A percentile compares a stretch with the other conserved stretches of the same genome.
phyloP scores from a whole-genome alignment of 2,113 vertebrate species.

The Ciconia boyciana region DNA sequence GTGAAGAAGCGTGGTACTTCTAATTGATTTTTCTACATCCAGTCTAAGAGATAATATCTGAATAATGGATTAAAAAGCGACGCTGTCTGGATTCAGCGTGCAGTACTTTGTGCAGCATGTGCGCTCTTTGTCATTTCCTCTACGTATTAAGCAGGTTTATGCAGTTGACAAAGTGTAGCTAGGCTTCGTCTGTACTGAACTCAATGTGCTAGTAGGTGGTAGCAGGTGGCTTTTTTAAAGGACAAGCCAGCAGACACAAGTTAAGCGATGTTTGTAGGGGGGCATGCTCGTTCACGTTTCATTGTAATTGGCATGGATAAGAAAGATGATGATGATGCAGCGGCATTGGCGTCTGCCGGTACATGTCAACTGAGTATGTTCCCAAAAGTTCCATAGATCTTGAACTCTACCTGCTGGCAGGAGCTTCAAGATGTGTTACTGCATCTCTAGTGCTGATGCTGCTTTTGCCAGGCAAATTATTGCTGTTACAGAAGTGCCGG shows the following conservation, averaged over 20 bases:
- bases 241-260: not conserved
- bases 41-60: not conserved
- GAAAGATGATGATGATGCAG: not conserved
- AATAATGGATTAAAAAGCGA: not conserved
- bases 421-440: not conserved
- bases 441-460: not conserved
- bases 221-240: not conserved
- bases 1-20: not conserved
- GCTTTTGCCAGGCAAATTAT: not conserved
- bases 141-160: fast-evolving
- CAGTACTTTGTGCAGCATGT: fast-evolving
- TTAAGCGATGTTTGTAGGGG: not conserved
- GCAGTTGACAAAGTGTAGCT: not conserved
- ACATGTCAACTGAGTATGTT: fast-evolving
- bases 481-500: not conserved
- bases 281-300: fast-evolving
- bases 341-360: not conserved
- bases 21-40: not conserved
- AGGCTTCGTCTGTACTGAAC: not conserved
- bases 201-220: not conserved
- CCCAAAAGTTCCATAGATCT: not conserved
- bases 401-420: not conserved
- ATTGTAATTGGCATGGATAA: fast-evolving
- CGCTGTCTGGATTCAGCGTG: not conserved
- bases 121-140: fast-evolving